Conservation (phyloP, 1,140 invertebrate species). For the Apis florea region DNA sequence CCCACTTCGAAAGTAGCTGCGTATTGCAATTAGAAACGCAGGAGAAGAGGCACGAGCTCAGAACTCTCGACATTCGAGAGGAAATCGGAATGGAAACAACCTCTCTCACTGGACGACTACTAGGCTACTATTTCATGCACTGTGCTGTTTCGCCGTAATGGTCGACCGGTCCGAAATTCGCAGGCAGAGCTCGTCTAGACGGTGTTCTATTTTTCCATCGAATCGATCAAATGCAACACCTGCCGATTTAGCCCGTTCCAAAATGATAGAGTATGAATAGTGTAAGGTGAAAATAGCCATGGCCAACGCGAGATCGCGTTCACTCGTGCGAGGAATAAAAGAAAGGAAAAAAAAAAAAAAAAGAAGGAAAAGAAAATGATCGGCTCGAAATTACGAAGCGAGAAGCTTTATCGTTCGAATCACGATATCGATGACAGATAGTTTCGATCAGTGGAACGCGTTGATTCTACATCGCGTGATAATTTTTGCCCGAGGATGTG, state of each 20-base stretch:
- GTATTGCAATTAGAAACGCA: not conserved
- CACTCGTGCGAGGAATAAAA: not conserved
- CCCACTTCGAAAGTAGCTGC: not conserved
- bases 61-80: not conserved
- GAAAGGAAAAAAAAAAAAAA: too few species aligned
- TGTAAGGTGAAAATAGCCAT: not conserved
- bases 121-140: not conserved
- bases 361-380: not conserved
- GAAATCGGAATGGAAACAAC: not conserved
- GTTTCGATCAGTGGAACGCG: not conserved
- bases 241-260: not conserved
- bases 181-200: not conserved
- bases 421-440: not conserved
- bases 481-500: not conserved
- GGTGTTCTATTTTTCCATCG: slow-evolving; percentile 23
- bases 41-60: not conserved
- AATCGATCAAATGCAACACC: slow-evolving; percentile 43
- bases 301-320: not conserved
- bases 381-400: not conserved
- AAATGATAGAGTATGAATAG: slow-evolving; percentile 33
- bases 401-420: not conserved
- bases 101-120: too few species aligned
- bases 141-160: not conserved
- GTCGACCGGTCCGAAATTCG: slow-evolving; percentile 17
- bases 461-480: slow-evolving; percentile 13